These are phyloP conservation scores for Dipodomys stephensi DNA, from an alignment of 2,113 vertebrate species.

Conservation along the genomic window DNA sequence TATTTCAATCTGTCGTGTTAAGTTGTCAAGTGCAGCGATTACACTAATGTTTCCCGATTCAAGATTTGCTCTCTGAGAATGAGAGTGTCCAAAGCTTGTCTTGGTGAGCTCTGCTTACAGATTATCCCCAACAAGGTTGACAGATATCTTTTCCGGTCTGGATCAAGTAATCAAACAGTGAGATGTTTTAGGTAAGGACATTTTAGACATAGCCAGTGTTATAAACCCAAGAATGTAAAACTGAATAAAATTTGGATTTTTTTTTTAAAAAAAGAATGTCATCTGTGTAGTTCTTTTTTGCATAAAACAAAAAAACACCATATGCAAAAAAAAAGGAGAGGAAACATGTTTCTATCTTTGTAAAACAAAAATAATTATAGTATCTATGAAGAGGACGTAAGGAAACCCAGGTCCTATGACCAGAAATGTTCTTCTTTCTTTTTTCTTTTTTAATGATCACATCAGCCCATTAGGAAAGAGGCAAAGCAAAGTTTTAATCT, in stretches of 20 bases:
- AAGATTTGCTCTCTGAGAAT: conserved; percentile 88
- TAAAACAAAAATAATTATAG: conserved; percentile 85
- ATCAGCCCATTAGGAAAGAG: conserved; percentile 18
- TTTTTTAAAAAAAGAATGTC: conserved; percentile 75
- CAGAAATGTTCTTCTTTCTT: not conserved
- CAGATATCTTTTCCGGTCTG: conserved; percentile 85
- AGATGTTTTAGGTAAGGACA: conserved; percentile 88
- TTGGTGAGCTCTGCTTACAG: conserved; percentile 86
- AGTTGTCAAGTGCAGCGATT: conserved; percentile 89
- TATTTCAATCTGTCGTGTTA: conserved; percentile 89
- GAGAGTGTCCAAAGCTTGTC: conserved; percentile 88
- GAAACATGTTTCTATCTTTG: conserved; percentile 76
- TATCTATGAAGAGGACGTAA: conserved; percentile 72
- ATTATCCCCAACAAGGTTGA: conserved; percentile 89
- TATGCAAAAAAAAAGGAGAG: conserved; percentile 84
- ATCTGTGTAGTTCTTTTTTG: conserved; percentile 84
- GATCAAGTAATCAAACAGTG: conserved; percentile 87
- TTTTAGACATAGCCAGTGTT: conserved; percentile 86
- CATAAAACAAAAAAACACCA: conserved; percentile 86
- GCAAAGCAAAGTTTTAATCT: not conserved
- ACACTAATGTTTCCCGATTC: conserved; percentile 88
- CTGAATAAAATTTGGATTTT: conserved; percentile 86
- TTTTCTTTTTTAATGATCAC: not conserved
- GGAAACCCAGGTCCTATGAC: conserved; percentile 36
- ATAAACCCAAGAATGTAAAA: conserved; percentile 88